A percentile compares a stretch with the other conserved stretches of the same genome.
Evolutionary conservation across 2,113 vertebrate genomes (phyloP).

Genomic region (Tychaedon coryphoeus): DNA sequence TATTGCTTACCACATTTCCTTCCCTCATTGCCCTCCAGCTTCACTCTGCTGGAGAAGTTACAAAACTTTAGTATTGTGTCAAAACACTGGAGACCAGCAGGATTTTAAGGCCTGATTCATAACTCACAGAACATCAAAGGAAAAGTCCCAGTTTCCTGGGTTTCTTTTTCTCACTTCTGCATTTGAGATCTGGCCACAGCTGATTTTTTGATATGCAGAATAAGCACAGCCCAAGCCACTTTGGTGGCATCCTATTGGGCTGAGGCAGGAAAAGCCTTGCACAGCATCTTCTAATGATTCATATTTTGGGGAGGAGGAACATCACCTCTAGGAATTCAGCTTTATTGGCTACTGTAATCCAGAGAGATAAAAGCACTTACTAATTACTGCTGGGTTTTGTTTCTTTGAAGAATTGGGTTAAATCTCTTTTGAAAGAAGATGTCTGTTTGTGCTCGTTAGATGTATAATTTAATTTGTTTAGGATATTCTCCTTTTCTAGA

Average conservation of each 20-base stretch:
- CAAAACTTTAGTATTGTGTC: not conserved
- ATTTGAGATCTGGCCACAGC: not conserved
- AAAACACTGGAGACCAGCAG: not conserved
- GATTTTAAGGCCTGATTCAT: not conserved
- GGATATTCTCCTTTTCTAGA: not conserved
- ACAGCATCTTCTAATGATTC: not conserved
- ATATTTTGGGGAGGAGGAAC: conserved; percentile 12
- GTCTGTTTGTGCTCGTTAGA: conserved; percentile 44
- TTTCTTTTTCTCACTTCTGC: not conserved
- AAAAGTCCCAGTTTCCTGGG: not conserved
- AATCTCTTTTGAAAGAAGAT: conserved; percentile 41
- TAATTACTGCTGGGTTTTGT: conserved; percentile 63
- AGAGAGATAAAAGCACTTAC: conserved; percentile 55
- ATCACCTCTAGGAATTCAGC: conserved; percentile 58
- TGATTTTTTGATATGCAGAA: not conserved
- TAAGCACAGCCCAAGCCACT: not conserved
- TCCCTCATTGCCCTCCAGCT: not conserved
- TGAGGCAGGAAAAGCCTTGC: not conserved
- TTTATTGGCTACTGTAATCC: conserved; percentile 23
- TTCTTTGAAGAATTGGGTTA: conserved; percentile 66
- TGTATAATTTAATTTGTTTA: conserved; percentile 66
- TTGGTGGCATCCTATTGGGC: not conserved
- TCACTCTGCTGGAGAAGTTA: not conserved
- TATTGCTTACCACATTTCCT: not conserved
- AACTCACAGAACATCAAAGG: not conserved